Evolutionary conservation across 64 coral and sea anemone species (phyloP).

Genomic region (Dendronephthya gigantea): DNA sequence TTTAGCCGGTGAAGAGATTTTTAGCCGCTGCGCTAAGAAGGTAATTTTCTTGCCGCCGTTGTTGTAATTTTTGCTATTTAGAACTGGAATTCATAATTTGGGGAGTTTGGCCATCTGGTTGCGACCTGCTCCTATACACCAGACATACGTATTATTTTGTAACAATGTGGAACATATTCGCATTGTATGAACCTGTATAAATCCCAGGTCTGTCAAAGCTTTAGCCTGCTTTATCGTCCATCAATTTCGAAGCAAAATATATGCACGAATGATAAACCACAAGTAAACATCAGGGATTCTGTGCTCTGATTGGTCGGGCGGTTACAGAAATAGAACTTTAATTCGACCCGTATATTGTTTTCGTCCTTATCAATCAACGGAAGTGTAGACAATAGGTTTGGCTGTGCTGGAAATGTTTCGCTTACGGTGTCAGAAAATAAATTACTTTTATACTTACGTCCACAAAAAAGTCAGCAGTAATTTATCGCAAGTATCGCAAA

Average conservation of each 20-base stretch:
- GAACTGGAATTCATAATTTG: no score
- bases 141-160: neutral
- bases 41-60: no score
- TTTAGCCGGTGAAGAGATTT: no score
- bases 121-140: neutral
- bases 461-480: neutral
- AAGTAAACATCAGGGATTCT: neutral
- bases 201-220: neutral
- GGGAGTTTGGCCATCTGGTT: neutral
- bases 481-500: no score
- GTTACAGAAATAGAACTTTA: slow-evolving; percentile 3
- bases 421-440: neutral
- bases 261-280: neutral
- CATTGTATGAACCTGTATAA: neutral
- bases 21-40: no score
- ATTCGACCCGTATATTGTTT: neutral
- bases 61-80: no score
- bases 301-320: neutral
- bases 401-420: neutral
- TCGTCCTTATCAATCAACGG: neutral
- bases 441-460: neutral
- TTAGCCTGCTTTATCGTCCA: neutral
- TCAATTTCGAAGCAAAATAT: neutral
- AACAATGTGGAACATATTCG: neutral
- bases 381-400: neutral